A percentile compares a stretch with the other conserved stretches of the same genome.
phyloP scores from a whole-genome alignment of 2,797 vertebrate genomes.

The Synaphobranchus kaupii region DNA sequence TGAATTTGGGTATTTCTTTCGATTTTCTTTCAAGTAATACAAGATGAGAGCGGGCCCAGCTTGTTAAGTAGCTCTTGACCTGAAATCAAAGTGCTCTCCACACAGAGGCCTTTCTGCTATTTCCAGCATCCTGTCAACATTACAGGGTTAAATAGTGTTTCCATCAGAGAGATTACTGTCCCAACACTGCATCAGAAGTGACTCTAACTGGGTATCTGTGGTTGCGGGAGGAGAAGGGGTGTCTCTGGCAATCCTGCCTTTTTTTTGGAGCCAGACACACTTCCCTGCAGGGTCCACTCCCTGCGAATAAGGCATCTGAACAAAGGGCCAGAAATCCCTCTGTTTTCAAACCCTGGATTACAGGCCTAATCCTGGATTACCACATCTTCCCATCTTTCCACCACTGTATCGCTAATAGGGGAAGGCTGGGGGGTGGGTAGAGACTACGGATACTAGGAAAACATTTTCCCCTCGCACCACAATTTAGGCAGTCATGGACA shows the following conservation, averaged over 20 bases:
- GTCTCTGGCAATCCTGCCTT: background rate
- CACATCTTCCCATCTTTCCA: slow-evolving; percentile 4
- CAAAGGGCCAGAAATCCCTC: slow-evolving; percentile 24
- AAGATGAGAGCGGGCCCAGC: background rate
- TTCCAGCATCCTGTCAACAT: background rate
- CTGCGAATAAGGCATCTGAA: background rate
- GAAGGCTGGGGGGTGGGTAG: background rate
- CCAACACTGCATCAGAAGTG: background rate
- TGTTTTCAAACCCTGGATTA: slow-evolving; percentile 24
- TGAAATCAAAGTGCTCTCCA: background rate
- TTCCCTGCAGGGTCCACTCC: slow-evolving; percentile 1
- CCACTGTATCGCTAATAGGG: background rate
- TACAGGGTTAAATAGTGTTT: background rate
- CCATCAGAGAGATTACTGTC: background rate
- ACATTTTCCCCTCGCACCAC: background rate
- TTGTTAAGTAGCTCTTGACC: background rate
- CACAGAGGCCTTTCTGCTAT: background rate
- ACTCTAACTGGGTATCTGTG: background rate
- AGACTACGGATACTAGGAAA: slow-evolving; percentile 12
- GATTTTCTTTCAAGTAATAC: background rate
- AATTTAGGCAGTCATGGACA: background rate
- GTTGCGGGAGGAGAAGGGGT: background rate
- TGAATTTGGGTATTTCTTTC: background rate
- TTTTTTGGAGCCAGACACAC: background rate
- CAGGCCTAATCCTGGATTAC: slow-evolving; percentile 36